Evolutionary conservation across 2,113 vertebrate genomes (phyloP).

Genomic region (Otocyon megalotis): DNA sequence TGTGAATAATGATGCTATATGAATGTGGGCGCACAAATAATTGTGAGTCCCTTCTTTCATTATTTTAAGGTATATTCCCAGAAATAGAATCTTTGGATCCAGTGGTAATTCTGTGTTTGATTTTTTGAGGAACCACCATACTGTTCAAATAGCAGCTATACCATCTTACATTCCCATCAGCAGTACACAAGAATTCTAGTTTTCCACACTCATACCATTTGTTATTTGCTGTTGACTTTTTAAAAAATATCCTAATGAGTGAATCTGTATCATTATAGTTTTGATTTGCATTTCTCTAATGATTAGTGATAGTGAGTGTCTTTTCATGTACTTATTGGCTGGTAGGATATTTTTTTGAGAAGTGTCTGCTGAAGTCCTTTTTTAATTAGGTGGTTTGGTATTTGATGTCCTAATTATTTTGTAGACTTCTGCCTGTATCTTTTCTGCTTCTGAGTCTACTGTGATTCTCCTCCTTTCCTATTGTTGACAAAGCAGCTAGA

Average conservation of each 20-base stretch:
- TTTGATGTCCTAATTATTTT: neutral
- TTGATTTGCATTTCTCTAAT: slow-evolving; percentile 29
- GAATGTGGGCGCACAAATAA: neutral
- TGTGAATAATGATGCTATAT: neutral
- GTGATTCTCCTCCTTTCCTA: neutral
- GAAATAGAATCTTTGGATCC: neutral
- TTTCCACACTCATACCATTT: neutral
- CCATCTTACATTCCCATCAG: neutral
- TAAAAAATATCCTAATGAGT: neutral
- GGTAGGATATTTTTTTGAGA: neutral
- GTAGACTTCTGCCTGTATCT: neutral
- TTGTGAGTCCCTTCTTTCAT: neutral
- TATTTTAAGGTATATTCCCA: neutral
- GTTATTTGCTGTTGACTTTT: neutral
- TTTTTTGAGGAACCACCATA: neutral
- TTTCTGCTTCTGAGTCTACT: slow-evolving; percentile 13
- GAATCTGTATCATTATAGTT: neutral
- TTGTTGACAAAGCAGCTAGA: slow-evolving; percentile 3
- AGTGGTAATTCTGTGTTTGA: neutral
- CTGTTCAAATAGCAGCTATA: neutral
- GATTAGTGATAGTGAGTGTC: neutral
- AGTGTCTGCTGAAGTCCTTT: neutral
- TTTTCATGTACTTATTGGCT: neutral
- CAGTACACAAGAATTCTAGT: neutral
- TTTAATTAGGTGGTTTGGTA: neutral